Evolutionary conservation across 2,888 invertebrate genomes (phyloP).

Genomic region (Aplocera efformata): DNA sequence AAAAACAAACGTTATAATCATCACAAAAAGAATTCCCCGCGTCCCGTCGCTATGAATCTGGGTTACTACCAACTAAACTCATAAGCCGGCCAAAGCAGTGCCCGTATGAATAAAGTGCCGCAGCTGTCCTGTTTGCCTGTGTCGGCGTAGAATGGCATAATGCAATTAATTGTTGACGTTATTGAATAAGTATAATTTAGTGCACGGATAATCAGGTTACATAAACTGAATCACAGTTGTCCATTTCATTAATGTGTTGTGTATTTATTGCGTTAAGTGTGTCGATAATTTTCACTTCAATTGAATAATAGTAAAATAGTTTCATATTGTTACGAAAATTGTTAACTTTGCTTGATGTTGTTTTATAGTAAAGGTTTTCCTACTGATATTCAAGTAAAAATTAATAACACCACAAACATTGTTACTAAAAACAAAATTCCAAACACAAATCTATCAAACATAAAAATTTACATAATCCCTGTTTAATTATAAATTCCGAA

Average conservation of each 20-base stretch:
- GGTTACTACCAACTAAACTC: no score
- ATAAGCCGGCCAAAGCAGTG: no score
- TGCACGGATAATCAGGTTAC: conserved; percentile 40
- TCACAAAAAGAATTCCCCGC: no score
- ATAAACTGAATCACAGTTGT: conserved; percentile 21
- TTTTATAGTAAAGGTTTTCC: no score
- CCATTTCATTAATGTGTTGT: conserved; percentile 17
- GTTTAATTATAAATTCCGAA: conserved; percentile 16
- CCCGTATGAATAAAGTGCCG: background rate
- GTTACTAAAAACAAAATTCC: background rate
- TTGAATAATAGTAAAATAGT: conserved; percentile 1
- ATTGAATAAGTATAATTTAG: conserved; percentile 50
- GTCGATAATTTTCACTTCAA: conserved; percentile 7
- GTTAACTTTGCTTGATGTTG: background rate
- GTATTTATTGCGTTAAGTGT: conserved; percentile 12
- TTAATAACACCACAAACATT: no score
- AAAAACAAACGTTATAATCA: no score
- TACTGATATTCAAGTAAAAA: no score
- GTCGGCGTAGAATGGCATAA: conserved; percentile 38
- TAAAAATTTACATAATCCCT: conserved; percentile 16
- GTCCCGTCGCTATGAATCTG: no score
- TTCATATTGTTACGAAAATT: background rate
- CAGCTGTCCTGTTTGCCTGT: conserved; percentile 6
- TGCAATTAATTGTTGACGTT: conserved; percentile 61
- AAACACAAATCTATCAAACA: conserved; percentile 18